Percentiles rank a stretch among this genome's conserved stretches.
Conservation (phyloP, 2,888 invertebrate species). For the Frankliniella intonsa region DNA sequence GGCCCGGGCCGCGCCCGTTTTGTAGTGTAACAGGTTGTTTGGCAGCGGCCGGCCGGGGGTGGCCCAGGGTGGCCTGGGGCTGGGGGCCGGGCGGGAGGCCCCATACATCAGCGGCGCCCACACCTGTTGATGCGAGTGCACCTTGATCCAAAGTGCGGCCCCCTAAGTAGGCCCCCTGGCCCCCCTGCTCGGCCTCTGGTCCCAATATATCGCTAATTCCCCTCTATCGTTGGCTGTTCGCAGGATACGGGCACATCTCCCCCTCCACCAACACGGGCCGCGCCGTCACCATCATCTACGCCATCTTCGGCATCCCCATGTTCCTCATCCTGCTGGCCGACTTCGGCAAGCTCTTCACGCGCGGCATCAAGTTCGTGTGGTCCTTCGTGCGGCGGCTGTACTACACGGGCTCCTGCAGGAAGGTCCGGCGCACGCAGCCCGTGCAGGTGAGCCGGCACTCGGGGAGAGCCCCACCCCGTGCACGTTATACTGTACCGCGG, state of each 20-base stretch:
- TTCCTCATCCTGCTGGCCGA: slow-evolving; percentile 91
- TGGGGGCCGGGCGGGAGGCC: too few relatives aligned
- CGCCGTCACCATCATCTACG: slow-evolving; percentile 86
- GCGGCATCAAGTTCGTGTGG: slow-evolving; percentile 86
- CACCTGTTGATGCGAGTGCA: slow-evolving; percentile 14
- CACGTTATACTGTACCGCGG: too few relatives aligned
- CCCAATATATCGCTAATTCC: not conserved
- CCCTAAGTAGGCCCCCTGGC: too few relatives aligned
- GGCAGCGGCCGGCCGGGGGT: too few relatives aligned
- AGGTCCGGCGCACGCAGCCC: slow-evolving; percentile 68
- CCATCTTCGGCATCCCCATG: slow-evolving; percentile 91
- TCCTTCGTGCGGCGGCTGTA: slow-evolving; percentile 76
- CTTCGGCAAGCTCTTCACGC: slow-evolving; percentile 89
- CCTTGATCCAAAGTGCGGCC: not conserved
- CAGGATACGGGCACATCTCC: slow-evolving; percentile 95
- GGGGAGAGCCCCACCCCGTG: too few relatives aligned
- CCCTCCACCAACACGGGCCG: slow-evolving; percentile 84
- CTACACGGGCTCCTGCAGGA: slow-evolving; percentile 78
- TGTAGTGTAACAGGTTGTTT: not conserved
- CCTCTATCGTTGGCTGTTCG: slow-evolving; percentile 38
- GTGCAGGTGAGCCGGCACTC: slow-evolving; percentile 64
- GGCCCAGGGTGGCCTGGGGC: too few relatives aligned
- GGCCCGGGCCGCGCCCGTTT: not conserved
- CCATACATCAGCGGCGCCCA: not conserved
- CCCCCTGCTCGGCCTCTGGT: too few relatives aligned